Evolutionary conservation across 2,113 vertebrate genomes (phyloP).

Genomic region (Falcunculus frontatus): DNA sequence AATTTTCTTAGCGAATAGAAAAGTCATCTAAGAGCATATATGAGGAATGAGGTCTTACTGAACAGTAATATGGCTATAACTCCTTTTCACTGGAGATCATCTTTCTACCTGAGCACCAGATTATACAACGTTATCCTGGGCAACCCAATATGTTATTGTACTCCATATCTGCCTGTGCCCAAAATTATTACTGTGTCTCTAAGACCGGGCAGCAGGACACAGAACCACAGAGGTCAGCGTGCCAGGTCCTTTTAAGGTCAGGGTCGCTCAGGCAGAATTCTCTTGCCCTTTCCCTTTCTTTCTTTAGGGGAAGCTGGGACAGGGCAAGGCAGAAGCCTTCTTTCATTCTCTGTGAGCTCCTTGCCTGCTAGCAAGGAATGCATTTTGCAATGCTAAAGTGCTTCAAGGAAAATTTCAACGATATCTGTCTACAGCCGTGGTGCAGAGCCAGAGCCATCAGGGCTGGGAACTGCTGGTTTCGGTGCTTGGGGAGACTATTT

Average conservation of each 20-base stretch:
- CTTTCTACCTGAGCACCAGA: not conserved
- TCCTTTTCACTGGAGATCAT: not conserved
- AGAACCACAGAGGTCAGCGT: accelerated
- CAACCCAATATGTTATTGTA: not conserved
- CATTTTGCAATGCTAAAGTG: not conserved
- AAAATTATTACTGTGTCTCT: not conserved
- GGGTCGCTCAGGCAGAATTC: not conserved
- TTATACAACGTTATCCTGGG: accelerated
- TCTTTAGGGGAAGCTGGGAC: not conserved
- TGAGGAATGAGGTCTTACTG: not conserved
- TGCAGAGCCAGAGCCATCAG: accelerated
- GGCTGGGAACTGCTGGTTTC: not conserved
- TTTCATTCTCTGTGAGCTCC: not conserved
- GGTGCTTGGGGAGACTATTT: accelerated
- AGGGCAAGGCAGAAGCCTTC: not conserved
- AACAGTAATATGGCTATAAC: not conserved
- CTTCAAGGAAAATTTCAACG: not conserved
- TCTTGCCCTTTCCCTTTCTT: not conserved
- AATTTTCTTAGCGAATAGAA: not conserved
- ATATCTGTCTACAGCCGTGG: accelerated
- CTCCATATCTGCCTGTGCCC: not conserved
- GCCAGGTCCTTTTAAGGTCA: not conserved
- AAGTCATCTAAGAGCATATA: not conserved
- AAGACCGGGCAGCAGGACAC: not conserved
- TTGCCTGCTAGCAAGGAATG: not conserved